Conservation (phyloP, 2,888 invertebrate species). For the Nomada hirtipes region DNA sequence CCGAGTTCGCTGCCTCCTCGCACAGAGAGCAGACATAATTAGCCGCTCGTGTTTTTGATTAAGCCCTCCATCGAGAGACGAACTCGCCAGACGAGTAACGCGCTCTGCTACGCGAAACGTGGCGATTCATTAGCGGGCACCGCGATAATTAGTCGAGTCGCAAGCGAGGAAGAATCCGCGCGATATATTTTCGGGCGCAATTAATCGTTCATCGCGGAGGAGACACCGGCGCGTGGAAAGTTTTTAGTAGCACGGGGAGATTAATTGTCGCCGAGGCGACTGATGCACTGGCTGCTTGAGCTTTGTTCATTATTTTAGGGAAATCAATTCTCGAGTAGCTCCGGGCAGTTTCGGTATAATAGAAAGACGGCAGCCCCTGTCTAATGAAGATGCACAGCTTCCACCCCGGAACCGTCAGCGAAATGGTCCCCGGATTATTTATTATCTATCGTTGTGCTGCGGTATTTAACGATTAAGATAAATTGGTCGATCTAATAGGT, state of each 20-base stretch:
- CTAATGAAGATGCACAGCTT: too few relatives aligned
- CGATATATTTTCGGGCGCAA: slow-evolving; percentile 10
- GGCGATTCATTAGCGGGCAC: slow-evolving; percentile 52
- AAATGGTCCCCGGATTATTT: too few relatives aligned
- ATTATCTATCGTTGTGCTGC: too few relatives aligned
- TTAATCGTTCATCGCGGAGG: background rate
- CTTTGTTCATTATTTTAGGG: background rate
- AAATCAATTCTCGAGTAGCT: too few relatives aligned
- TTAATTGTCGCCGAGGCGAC: background rate
- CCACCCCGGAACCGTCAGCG: too few relatives aligned
- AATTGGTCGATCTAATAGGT: too few relatives aligned
- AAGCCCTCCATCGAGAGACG: slow-evolving; percentile 54
- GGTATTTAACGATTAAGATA: too few relatives aligned
- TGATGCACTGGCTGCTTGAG: background rate
- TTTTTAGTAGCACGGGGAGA: background rate
- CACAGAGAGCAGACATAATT: slow-evolving; percentile 68
- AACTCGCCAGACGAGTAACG: slow-evolving; percentile 6
- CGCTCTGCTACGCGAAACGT: slow-evolving; percentile 7
- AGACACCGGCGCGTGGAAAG: background rate
- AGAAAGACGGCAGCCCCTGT: too few relatives aligned
- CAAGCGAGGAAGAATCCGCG: background rate
- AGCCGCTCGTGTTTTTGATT: slow-evolving; percentile 70
- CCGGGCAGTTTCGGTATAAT: too few relatives aligned
- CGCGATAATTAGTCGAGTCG: slow-evolving; percentile 42
- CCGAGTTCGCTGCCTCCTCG: slow-evolving; percentile 46